Base-by-base conservation (phyloP, 1,140 invertebrate species). In the Bombus superbus region DNA sequence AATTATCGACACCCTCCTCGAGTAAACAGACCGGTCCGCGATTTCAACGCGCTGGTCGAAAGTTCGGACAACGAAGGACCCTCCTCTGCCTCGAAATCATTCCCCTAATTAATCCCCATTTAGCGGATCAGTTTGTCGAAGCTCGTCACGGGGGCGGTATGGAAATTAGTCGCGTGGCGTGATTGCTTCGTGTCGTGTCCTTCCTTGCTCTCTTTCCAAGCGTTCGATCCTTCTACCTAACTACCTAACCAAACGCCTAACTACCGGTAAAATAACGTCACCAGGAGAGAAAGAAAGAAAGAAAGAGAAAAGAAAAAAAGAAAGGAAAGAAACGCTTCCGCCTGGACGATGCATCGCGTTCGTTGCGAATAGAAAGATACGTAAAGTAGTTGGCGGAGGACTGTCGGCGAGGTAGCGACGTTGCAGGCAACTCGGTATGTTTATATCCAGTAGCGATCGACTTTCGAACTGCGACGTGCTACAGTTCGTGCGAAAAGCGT, bases 91-190 rank as follows among this genome's bases (percentile, higher is more conserved):
- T 85, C 74, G 25, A 71, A 90, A 91, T 86, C 85, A 87, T 77
- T 78, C 90, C 88, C 81, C 73, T 93, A 92, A 93, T 94, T 93
- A 93, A 94, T 93, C 91, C 86, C 90, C 90, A 91, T 94, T 94
- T 93, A 91, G 88, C 81, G 89, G 90, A 93, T 92, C 89, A 88
- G 92, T 91, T 90, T 91, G 89, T 90, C 91, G 91, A 93, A 91
- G 90, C 73, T 44, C 74, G 68, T 28, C 25, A 66, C 13, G 66
- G 47, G 40, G 25, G 28, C 32, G 73, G 22, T 42, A 35, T 69
- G 64, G 81, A 81, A 85, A 88, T 88, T 78, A 62, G 71, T 68
- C 59, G 64, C n/a, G 75, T 83, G 76, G 71, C 80, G 81, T 62
- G 86, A 86, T 42, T 57, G 47, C 10, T 53, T 53, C 47, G 47